Evolutionary conservation across 64 coral and sea anemone species (phyloP).

Genomic region (Montipora sp.): DNA sequence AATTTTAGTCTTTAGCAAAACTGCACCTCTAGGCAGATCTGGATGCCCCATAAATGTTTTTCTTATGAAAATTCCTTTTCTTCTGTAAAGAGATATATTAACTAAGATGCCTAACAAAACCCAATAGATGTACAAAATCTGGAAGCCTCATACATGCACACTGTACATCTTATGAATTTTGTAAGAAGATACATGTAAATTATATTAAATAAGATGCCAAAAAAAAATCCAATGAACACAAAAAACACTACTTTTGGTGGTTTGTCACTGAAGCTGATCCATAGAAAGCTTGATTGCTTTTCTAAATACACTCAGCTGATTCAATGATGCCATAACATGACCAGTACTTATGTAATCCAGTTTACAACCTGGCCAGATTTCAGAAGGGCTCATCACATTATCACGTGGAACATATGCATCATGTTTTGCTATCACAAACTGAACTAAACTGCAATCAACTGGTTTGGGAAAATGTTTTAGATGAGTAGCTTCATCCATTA

Average conservation of each 20-base stretch:
- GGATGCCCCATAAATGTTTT: no score
- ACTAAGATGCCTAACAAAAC: neutral
- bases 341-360: slow-evolving; percentile 76
- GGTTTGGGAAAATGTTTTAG: slow-evolving; percentile 79
- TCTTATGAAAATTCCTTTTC: no score
- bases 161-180: no score
- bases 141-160: neutral
- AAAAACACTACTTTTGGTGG: neutral
- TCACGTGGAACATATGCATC: slow-evolving; percentile 89
- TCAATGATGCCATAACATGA: slow-evolving; percentile 65
- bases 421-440: slow-evolving; percentile 77
- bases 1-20: no score
- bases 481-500: slow-evolving; percentile 91
- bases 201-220: no score
- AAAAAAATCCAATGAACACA: neutral
- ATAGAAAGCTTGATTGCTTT: slow-evolving; percentile 71
- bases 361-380: slow-evolving; percentile 75
- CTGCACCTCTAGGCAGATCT: no score
- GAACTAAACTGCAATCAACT: slow-evolving; percentile 69
- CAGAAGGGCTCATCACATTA: slow-evolving; percentile 43
- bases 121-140: neutral
- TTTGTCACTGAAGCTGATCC: slow-evolving; percentile 39
- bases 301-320: slow-evolving; percentile 73
- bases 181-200: no score
- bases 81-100: no score